Percentiles rank a stretch among this genome's conserved stretches.
phyloP scores from a whole-genome alignment of 2,888 invertebrate species.

The Thymelicus sylvestris region DNA sequence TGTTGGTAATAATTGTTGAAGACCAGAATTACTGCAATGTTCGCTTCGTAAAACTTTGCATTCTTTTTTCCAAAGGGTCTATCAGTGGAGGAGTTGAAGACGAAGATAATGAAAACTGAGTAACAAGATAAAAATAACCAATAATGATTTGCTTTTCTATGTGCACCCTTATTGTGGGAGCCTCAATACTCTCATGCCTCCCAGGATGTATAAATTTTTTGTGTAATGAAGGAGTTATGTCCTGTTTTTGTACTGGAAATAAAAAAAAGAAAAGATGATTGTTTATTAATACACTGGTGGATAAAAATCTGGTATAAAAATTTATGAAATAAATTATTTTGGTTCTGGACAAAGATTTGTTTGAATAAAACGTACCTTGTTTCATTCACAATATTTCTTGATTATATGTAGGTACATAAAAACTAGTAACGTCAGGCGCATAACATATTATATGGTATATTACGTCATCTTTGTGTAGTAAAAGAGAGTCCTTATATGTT shows the following conservation, averaged over 20 bases:
- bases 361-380: not conserved
- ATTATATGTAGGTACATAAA: no score
- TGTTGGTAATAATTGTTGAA: slow-evolving; percentile 68
- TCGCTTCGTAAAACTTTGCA: slow-evolving; percentile 65
- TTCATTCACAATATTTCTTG: slow-evolving; percentile 17
- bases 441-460: no score
- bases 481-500: no score
- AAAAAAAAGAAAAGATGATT: slow-evolving; percentile 32
- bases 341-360: not conserved
- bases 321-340: not conserved
- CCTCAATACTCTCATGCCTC: slow-evolving; percentile 53
- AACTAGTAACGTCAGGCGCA: no score
- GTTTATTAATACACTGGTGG: slow-evolving; percentile 48
- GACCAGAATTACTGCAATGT: slow-evolving; percentile 44
- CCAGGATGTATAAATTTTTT: slow-evolving; percentile 45
- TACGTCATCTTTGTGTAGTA: no score
- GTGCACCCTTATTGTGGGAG: slow-evolving; percentile 53
- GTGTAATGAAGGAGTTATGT: slow-evolving; percentile 40
- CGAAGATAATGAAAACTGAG: slow-evolving; percentile 34
- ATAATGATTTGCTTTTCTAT: slow-evolving; percentile 62
- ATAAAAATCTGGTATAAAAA: slow-evolving; percentile 40
- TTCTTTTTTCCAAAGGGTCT: slow-evolving; percentile 58
- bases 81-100: slow-evolving; percentile 45
- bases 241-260: slow-evolving; percentile 48
- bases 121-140: slow-evolving; percentile 7